A percentile compares a stretch with the other conserved stretches of the same genome.
Evolutionary conservation across 2,797 vertebrate species (phyloP).

Genomic region (Eptatretus atami): DNA sequence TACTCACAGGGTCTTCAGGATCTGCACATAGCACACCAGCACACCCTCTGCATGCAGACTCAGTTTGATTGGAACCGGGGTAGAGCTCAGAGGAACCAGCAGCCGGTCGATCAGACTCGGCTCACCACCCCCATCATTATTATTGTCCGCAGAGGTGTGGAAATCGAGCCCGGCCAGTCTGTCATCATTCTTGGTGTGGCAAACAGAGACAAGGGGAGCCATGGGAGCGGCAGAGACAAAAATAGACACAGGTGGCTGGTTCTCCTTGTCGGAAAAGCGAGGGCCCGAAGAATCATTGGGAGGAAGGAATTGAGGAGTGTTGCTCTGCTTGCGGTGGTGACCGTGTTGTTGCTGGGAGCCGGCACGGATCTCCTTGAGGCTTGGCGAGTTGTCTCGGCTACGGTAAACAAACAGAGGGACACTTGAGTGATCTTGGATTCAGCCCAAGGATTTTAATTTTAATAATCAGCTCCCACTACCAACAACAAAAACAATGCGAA

Average conservation of each 20-base stretch:
- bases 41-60: conserved; percentile 70
- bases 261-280: conserved; percentile 12
- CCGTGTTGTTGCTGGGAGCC: conserved; percentile 85
- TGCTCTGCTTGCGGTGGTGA: conserved; percentile 54
- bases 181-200: conserved; percentile 74
- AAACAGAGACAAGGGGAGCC: conserved; percentile 26
- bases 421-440: no score
- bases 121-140: conserved; percentile 14
- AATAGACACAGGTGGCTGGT: not conserved
- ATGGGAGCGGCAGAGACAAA: not conserved
- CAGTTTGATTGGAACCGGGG: conserved; percentile 75
- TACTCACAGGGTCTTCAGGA: conserved; percentile 97
- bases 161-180: conserved; percentile 32
- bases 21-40: conserved; percentile 84
- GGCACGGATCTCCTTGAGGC: conserved; percentile 84
- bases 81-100: conserved; percentile 77
- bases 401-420: not conserved
- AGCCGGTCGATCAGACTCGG: conserved; percentile 95
- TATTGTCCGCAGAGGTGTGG: conserved; percentile 51
- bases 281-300: conserved; percentile 28
- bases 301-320: conserved; percentile 53
- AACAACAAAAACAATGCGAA: no score
- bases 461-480: no score
- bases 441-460: no score
- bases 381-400: conserved; percentile 87